phyloP scores from a whole-genome alignment of 2,888 invertebrate genomes.

The Protophormia terraenovae region DNA sequence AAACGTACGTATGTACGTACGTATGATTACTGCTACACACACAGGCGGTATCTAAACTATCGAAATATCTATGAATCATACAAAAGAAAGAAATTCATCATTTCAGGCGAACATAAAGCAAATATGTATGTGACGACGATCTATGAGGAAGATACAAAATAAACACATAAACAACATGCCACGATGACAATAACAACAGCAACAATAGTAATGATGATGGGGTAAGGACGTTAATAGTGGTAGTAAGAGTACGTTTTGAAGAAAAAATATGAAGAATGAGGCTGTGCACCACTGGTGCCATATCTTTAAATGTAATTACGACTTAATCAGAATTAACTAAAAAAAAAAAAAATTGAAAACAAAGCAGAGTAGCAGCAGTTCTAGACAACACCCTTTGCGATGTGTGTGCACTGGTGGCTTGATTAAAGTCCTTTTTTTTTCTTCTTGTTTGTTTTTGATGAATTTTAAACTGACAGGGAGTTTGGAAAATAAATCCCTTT shows the following conservation, averaged over 20 bases:
- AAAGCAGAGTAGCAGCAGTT: conserved; percentile 17
- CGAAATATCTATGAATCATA: conserved; percentile 64
- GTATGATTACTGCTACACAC: no score
- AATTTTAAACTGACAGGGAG: conserved; percentile 30
- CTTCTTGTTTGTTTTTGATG: conserved; percentile 49
- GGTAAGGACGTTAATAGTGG: conserved; percentile 2
- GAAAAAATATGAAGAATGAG: conserved; percentile 55
- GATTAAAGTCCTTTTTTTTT: conserved; percentile 53
- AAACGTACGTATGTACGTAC: background rate
- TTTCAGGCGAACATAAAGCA: conserved; percentile 60
- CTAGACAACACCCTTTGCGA: conserved; percentile 44
- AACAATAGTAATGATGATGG: background rate
- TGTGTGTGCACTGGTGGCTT: conserved; percentile 10
- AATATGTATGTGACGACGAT: conserved; percentile 52
- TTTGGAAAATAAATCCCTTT: conserved; percentile 51
- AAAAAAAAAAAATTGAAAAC: conserved; percentile 1
- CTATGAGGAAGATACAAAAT: conserved; percentile 53
- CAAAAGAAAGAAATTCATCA: conserved; percentile 77
- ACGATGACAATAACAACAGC: conserved; percentile 31
- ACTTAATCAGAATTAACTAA: conserved; percentile 78
- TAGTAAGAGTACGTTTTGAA: no score
- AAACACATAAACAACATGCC: conserved; percentile 64
- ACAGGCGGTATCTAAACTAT: conserved; percentile 50
- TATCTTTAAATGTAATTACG: conserved; percentile 82
- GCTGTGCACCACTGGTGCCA: conserved; percentile 77